These are phyloP conservation scores for Cabera pusaria DNA, from an alignment of 2,888 invertebrate genomes.

Conservation along the genomic window DNA sequence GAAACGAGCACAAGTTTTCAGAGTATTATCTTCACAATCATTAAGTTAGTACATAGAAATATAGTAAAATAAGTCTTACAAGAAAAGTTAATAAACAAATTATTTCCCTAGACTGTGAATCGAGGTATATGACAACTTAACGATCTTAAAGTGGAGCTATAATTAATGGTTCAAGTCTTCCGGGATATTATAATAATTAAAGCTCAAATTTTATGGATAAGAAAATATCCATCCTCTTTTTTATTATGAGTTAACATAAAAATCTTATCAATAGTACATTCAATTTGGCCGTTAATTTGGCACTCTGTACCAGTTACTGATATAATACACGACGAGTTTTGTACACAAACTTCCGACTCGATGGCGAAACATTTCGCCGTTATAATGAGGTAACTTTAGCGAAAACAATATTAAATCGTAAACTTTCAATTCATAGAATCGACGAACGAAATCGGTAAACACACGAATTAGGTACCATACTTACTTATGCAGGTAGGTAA, in stretches of 20 bases:
- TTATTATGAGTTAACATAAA: conserved; percentile 58
- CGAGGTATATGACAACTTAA: conserved; percentile 39
- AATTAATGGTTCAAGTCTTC: conserved; percentile 57
- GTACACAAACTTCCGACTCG: conserved; percentile 50
- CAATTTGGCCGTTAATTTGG: conserved; percentile 58
- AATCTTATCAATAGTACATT: conserved; percentile 56
- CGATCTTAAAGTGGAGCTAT: conserved; percentile 44
- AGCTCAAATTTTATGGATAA: conserved; percentile 77
- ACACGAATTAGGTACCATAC: conserved; percentile 23
- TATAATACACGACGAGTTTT: conserved; percentile 50
- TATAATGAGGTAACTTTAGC: conserved; percentile 38
- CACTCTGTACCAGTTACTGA: conserved; percentile 55
- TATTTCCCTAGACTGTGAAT: conserved; percentile 48
- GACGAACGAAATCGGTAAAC: conserved; percentile 25
- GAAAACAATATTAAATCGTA: conserved; percentile 40
- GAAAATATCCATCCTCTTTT: conserved; percentile 55
- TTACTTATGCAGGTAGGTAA: conserved; percentile 27
- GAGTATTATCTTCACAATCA: conserved; percentile 20
- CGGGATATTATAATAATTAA: conserved; percentile 78
- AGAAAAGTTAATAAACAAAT: conserved; percentile 12
- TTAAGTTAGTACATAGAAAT: conserved; percentile 14
- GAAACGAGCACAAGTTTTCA: conserved; percentile 23
- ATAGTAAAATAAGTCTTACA: conserved; percentile 12
- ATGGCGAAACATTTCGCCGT: conserved; percentile 44
- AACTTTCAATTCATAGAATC: conserved; percentile 39